These are phyloP conservation scores for Misgurnus anguillicaudatus DNA, from an alignment of 2,113 vertebrate genomes.

Conservation along the genomic window DNA sequence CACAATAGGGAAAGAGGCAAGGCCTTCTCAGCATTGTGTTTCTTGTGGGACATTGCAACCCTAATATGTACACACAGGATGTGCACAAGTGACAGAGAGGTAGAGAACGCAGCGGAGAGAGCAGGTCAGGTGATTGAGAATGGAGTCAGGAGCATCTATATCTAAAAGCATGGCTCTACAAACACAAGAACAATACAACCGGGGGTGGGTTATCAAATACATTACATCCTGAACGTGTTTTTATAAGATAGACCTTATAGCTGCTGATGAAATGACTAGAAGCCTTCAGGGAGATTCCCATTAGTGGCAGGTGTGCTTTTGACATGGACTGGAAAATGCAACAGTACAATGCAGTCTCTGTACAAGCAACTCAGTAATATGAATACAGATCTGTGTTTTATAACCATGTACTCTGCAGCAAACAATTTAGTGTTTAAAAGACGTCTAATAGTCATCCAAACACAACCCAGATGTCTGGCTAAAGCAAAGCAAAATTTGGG, in stretches of 20 bases:
- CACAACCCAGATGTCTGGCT: no score
- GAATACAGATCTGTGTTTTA: background rate
- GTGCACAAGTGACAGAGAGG: conserved; percentile 15
- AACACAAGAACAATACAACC: conserved; percentile 24
- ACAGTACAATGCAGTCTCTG: background rate
- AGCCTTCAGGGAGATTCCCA: background rate
- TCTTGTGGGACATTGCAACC: conserved; percentile 52
- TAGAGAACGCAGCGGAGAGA: background rate
- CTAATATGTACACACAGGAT: conserved; percentile 38
- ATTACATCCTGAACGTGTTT: background rate
- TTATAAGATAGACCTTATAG: background rate
- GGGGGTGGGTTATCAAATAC: background rate
- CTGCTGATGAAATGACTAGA: background rate
- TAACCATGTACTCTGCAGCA: no score
- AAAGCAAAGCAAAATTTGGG: no score
- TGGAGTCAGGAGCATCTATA: background rate
- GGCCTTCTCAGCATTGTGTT: conserved; percentile 72
- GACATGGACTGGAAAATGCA: conserved; percentile 10
- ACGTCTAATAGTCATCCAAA: no score
- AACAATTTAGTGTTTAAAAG: no score
- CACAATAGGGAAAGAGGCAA: conserved; percentile 69
- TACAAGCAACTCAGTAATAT: background rate
- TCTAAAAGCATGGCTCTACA: background rate
- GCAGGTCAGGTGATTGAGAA: background rate
- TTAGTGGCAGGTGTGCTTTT: conserved; percentile 35